phyloP scores from a whole-genome alignment of 2,888 invertebrate species.

The Metacarcinus magister region DNA sequence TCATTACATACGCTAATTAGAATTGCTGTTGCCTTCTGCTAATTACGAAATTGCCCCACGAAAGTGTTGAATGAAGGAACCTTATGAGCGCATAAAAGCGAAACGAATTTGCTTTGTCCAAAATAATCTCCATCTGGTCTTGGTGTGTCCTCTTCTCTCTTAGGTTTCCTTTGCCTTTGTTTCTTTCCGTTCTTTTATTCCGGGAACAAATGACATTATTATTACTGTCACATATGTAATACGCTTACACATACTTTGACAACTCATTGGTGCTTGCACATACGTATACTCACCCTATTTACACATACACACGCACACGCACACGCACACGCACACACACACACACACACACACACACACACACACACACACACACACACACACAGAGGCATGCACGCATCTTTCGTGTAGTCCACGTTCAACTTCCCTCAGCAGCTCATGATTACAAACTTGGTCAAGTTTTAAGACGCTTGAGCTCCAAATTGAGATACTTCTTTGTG shows the following conservation, averaged over 20 bases:
- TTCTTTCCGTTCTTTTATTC: background rate
- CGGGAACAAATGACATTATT: background rate
- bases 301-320: background rate
- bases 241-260: background rate
- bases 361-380: background rate
- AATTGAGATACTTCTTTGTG: background rate
- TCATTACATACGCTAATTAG: background rate
- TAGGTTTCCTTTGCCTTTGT: background rate
- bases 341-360: background rate
- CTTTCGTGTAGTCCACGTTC: background rate
- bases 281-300: background rate
- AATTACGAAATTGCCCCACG: background rate
- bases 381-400: background rate
- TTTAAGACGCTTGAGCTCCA: background rate
- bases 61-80: background rate
- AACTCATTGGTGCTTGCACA: background rate
- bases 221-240: background rate
- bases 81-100: background rate
- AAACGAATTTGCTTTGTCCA: background rate
- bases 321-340: background rate
- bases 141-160: background rate
- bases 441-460: background rate
- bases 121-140: background rate
- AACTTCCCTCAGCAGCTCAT: background rate
- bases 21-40: constrained; percentile 2